These are phyloP conservation scores for Conopomorpha cramerella DNA, from an alignment of 1,140 invertebrate species.

Conservation along the genomic window DNA sequence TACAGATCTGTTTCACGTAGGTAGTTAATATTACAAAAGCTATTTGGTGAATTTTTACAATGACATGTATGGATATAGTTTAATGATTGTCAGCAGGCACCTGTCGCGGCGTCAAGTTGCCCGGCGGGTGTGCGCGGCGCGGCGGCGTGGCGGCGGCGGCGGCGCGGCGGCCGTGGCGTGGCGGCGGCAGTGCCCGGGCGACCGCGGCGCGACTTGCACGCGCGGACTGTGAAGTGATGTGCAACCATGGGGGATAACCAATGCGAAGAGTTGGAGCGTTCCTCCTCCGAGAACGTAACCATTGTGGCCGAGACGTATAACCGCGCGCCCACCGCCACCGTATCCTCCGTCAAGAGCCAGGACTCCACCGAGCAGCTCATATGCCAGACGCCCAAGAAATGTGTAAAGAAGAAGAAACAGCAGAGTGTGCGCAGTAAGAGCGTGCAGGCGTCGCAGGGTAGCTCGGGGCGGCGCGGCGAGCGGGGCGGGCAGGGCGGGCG, in stretches of 20 bases:
- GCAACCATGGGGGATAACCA: conserved; percentile 17
- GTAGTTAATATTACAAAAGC: too few relatives aligned
- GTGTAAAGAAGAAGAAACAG: conserved; percentile 20
- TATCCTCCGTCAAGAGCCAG: conserved; percentile 51
- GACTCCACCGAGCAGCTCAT: conserved; percentile 62
- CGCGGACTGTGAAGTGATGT: conserved; percentile 16
- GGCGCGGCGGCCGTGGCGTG: conserved; percentile 4
- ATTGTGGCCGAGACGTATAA: conserved; percentile 24
- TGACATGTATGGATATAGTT: neutral
- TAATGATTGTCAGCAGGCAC: neutral
- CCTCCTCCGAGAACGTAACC: conserved; percentile 20
- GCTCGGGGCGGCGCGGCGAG: conserved; percentile 22
- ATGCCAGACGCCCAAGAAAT: conserved; percentile 56
- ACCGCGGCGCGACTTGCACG: conserved; percentile 7
- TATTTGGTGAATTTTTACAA: neutral
- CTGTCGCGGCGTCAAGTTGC: conserved; percentile 2
- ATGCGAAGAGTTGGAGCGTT: conserved; percentile 13
- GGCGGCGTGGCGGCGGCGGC: conserved; percentile 3
- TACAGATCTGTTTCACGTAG: too few relatives aligned
- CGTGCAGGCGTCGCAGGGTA: conserved; percentile 29
- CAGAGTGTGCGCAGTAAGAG: conserved; percentile 40
- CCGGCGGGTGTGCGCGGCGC: neutral
- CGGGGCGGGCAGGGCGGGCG: too few relatives aligned
- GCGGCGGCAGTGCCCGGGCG: conserved; percentile 5
- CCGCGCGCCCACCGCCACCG: conserved; percentile 22